Evolutionary conservation across 1,140 invertebrate genomes (phyloP).

Genomic region (Nasonia vitripennis): DNA sequence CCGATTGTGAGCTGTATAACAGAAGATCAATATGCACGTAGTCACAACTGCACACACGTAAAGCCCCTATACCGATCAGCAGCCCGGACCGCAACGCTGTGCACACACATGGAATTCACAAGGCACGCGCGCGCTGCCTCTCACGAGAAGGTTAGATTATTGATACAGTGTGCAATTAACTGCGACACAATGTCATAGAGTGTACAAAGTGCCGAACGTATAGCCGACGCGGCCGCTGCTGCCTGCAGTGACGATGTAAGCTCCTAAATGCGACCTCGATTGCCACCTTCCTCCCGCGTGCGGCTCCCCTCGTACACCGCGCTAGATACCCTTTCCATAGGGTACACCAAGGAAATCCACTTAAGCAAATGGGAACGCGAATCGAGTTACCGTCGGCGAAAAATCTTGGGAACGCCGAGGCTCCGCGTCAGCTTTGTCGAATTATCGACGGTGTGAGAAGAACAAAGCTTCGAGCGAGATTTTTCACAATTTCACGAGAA

Average conservation of each 20-base stretch:
- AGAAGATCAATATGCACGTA: background rate
- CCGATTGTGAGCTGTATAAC: background rate
- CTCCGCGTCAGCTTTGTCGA: too few relatives aligned
- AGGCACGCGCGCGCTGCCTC: background rate
- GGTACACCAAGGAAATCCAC: background rate
- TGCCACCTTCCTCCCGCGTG: background rate
- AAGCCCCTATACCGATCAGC: background rate
- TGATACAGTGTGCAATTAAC: conserved; percentile 33
- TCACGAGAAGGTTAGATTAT: conserved; percentile 25
- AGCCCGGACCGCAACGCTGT: background rate
- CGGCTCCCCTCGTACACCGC: background rate
- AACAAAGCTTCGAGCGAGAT: too few relatives aligned
- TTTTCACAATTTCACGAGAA: too few relatives aligned
- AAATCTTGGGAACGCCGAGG: background rate
- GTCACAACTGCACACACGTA: too few relatives aligned
- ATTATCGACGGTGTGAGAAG: too few relatives aligned
- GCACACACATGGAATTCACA: background rate
- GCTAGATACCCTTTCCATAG: too few relatives aligned
- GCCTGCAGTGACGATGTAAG: conserved; percentile 1
- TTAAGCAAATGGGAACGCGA: conserved; percentile 1
- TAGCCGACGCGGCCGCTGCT: too few relatives aligned
- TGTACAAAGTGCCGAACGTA: background rate
- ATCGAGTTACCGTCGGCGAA: background rate
- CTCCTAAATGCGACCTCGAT: conserved; percentile 13
- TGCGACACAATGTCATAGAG: conserved; percentile 21